phyloP scores from a whole-genome alignment of 2,888 invertebrate genomes.

The Lasioglossum zephyrum region DNA sequence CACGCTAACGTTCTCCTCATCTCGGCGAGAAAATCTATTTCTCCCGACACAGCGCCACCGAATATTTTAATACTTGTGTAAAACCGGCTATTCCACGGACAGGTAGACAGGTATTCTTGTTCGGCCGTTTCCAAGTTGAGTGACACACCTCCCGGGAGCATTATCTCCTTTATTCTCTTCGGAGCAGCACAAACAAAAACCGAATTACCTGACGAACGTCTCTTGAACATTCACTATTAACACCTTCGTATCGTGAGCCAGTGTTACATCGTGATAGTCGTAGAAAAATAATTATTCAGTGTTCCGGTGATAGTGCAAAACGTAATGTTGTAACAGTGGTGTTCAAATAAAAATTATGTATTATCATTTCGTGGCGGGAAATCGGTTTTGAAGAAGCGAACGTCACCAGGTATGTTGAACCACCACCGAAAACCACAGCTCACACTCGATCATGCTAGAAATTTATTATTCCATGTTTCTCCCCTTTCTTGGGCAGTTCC shows the following conservation, averaged over 20 bases:
- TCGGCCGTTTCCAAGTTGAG: conserved; percentile 41
- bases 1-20: background rate
- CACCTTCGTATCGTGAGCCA: conserved; percentile 25
- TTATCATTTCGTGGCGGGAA: conserved; percentile 50
- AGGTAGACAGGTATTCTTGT: conserved; percentile 51
- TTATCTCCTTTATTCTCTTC: conserved; percentile 1
- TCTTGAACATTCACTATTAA: conserved; percentile 14
- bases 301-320: conserved; percentile 35
- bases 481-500: background rate
- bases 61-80: conserved; percentile 54
- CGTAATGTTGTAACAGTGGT: conserved; percentile 39
- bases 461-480: conserved; percentile 2
- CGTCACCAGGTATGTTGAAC: conserved; percentile 53
- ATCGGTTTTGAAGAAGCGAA: conserved; percentile 44
- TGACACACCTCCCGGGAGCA: conserved; percentile 54
- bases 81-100: conserved; percentile 56
- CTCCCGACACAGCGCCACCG: conserved; percentile 27
- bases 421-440: conserved; percentile 6
- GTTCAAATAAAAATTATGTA: conserved; percentile 11
- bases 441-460: conserved; percentile 15
- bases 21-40: conserved; percentile 27
- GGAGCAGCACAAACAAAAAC: background rate
- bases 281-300: conserved; percentile 19
- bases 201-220: background rate
- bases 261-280: conserved; percentile 33